Percentiles rank a stretch among this genome's conserved stretches.
Conservation (phyloP, 2,888 invertebrate species). For the Erebia ligea region DNA sequence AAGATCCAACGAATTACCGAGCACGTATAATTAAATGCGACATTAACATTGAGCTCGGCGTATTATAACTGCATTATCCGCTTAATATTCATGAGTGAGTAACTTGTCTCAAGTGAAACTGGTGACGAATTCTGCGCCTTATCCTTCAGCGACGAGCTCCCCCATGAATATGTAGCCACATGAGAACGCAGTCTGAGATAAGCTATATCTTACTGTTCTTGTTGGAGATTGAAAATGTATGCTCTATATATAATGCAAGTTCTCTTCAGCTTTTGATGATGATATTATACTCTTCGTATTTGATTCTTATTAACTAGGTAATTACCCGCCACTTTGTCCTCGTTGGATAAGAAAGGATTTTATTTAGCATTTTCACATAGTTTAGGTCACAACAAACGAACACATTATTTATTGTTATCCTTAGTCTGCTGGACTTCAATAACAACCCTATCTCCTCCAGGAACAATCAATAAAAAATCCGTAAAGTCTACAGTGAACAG, state of each 20-base stretch:
- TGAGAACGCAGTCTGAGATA: conserved; percentile 52
- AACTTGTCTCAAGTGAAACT: conserved; percentile 61
- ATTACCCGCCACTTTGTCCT: too few relatives aligned
- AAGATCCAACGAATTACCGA: conserved; percentile 55
- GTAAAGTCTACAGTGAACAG: not conserved
- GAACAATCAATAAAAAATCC: not conserved
- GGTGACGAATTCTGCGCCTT: conserved; percentile 69
- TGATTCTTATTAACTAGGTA: too few relatives aligned
- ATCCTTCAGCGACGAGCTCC: conserved; percentile 60
- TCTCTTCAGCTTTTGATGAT: conserved; percentile 15
- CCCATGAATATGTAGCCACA: conserved; percentile 70
- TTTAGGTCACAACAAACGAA: too few relatives aligned
- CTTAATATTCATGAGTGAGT: conserved; percentile 74
- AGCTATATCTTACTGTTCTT: conserved; percentile 40
- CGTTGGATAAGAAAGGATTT: too few relatives aligned
- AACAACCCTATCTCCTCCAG: too few relatives aligned
- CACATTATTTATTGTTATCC: too few relatives aligned
- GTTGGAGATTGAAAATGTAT: conserved; percentile 26
- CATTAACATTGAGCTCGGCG: conserved; percentile 59
- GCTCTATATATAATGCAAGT: conserved; percentile 15
- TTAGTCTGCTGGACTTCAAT: too few relatives aligned
- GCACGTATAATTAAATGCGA: conserved; percentile 59
- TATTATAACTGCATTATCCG: conserved; percentile 76
- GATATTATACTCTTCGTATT: not conserved
- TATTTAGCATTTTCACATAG: too few relatives aligned